phyloP scores from a whole-genome alignment of 2,888 invertebrate genomes.

The Drosophila demipolita region DNA sequence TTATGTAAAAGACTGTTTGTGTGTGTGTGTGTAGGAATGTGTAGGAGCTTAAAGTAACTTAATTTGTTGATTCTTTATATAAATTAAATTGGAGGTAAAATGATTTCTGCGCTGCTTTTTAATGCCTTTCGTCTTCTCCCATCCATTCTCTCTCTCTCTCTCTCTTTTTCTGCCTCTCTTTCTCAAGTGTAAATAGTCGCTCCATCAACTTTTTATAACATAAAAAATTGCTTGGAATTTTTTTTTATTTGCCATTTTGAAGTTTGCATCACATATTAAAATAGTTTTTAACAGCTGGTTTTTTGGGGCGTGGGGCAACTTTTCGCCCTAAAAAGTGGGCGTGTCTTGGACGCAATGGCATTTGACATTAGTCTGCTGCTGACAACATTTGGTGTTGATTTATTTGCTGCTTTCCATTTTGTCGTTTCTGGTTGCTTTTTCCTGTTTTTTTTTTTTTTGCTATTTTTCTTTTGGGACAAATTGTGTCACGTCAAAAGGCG shows the following conservation, averaged over 20 bases:
- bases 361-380: slow-evolving; percentile 40
- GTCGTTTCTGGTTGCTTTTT: neutral
- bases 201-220: neutral
- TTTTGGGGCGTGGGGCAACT: neutral
- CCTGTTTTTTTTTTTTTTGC: neutral
- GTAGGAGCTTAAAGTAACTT: too few relatives aligned
- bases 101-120: neutral
- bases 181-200: neutral
- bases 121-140: neutral
- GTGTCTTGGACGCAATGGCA: slow-evolving; percentile 32
- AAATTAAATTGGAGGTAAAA: neutral
- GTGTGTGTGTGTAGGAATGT: neutral
- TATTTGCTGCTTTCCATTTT: slow-evolving; percentile 29
- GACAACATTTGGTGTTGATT: slow-evolving; percentile 47
- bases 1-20: neutral
- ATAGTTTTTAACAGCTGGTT: slow-evolving; percentile 30
- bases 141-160: neutral
- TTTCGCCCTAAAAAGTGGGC: slow-evolving; percentile 13
- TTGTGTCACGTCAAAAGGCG: slow-evolving; percentile 42
- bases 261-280: slow-evolving; percentile 28
- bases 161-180: neutral
- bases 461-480: slow-evolving; percentile 18
- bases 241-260: neutral
- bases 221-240: neutral
- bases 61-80: too few relatives aligned